phyloP scores from a whole-genome alignment of 2,797 vertebrate genomes.

The Sebastes oblongus region DNA sequence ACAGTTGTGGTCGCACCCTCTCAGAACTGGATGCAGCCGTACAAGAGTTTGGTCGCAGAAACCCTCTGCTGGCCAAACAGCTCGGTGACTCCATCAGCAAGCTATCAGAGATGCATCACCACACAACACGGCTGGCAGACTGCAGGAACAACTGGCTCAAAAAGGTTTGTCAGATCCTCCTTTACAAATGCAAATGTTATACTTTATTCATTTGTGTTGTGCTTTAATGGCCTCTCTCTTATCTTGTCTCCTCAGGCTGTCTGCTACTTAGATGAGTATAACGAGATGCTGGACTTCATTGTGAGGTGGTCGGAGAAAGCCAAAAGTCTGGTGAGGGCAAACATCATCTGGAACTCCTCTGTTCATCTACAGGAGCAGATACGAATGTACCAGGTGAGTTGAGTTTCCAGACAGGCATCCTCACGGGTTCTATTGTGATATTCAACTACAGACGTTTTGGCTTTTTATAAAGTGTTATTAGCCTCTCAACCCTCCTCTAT shows the following conservation, averaged over 20 bases:
- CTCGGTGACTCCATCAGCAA: slow-evolving; percentile 88
- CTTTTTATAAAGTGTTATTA: not conserved
- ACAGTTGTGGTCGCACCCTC: slow-evolving; percentile 87
- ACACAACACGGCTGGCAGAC: slow-evolving; percentile 88
- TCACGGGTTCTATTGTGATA: not conserved
- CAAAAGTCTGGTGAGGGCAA: slow-evolving; percentile 87
- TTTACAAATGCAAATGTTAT: not conserved
- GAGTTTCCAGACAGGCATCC: not conserved
- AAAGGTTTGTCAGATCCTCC: slow-evolving; percentile 81
- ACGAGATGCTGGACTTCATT: slow-evolving; percentile 91
- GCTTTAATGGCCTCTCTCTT: not conserved
- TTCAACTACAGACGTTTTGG: not conserved
- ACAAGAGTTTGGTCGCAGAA: slow-evolving; percentile 92
- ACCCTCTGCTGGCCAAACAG: slow-evolving; percentile 87
- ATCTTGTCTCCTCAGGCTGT: slow-evolving; percentile 81
- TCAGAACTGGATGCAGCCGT: slow-evolving; percentile 89
- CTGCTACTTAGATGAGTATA: slow-evolving; percentile 93
- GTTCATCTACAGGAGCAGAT: slow-evolving; percentile 94
- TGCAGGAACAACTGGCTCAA: slow-evolving; percentile 87
- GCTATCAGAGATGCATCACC: slow-evolving; percentile 89
- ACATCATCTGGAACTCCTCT: slow-evolving; percentile 92
- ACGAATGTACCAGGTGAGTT: slow-evolving; percentile 90
- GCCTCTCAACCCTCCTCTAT: not conserved
- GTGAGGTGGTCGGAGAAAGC: slow-evolving; percentile 96
- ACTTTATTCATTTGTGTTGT: not conserved